Evolutionary conservation across 2,113 vertebrate genomes (phyloP).

Genomic region (Sprattus sprattus): DNA sequence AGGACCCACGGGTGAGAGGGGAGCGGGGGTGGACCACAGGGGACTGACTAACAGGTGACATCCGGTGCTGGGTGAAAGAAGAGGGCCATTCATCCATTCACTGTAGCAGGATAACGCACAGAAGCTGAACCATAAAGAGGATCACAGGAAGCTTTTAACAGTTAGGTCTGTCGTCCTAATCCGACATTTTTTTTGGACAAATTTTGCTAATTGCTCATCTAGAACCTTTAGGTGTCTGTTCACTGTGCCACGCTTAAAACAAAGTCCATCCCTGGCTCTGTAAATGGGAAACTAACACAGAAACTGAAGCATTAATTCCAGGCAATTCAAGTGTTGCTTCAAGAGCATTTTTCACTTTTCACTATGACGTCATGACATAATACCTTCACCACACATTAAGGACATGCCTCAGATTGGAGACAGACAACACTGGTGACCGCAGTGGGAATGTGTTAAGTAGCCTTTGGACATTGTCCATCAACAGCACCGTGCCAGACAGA

Average conservation of each 20-base stretch:
- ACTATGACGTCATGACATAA: too few species aligned
- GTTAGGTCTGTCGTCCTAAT: too few species aligned
- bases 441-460: not conserved
- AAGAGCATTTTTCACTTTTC: not conserved
- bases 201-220: too few species aligned
- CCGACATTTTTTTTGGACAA: too few species aligned
- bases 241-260: too few species aligned
- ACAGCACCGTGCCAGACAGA: slow-evolving; percentile 4
- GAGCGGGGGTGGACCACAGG: not conserved
- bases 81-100: not conserved
- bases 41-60: slow-evolving; percentile 17
- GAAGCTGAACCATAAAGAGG: not conserved
- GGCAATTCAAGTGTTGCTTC: too few species aligned
- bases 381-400: not conserved
- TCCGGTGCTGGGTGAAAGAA: not conserved
- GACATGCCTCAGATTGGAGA: not conserved
- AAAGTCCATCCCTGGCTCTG: too few species aligned
- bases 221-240: too few species aligned
- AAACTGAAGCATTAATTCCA: too few species aligned
- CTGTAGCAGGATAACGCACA: not conserved
- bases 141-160: not conserved
- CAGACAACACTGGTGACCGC: not conserved
- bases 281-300: too few species aligned
- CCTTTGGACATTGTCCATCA: not conserved
- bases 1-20: not conserved